Evolutionary conservation across 2,113 vertebrate species (phyloP), one percentile per base, ranked within the genome.

Genomic region (Oxyura jamaicensis): DNA sequence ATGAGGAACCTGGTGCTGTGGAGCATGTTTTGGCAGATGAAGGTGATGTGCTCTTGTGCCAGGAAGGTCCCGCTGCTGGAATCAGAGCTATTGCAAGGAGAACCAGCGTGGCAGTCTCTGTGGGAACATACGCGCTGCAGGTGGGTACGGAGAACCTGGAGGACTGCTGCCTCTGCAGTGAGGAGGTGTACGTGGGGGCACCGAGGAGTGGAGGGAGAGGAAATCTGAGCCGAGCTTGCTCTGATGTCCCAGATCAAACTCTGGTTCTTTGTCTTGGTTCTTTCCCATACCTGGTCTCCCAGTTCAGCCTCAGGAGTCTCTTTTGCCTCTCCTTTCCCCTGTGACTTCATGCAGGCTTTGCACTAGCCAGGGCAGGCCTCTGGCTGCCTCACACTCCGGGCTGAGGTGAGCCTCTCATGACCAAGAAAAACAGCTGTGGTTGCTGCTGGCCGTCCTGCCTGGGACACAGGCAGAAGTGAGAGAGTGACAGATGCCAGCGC

Each of bases 91-190:
- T 11, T 42, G 28, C 26, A 31, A 13, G 33, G 19, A 60, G 11
- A n/a, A 50, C 31, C 8, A 2, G 36, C 36, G 19, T 6, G 26
- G 15, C 36, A 65, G 26, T 19, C 36, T 65, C 36, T 29, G 62
- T 41, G 60, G 35, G 60, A 39, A 63, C 25, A 63, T 10, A 62
- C 13, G 15, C 13, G 16, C 18, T 31, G 56, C n/a, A 74, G 39
- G 26, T 1, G 11, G n/a, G 14, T 12, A 41, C 2, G 4, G 62
- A 75, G 48, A 74, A 79, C 36, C 36, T 23, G 17, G 8, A 83
- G 36, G 17, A 56, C n/a, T 39, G 29, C 59, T 31, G 28, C 1
- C 1, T 78, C 53, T 8, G 19, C 42, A 1, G 0, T 26, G 21
- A 72, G 26, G 13, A 72, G 46, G 8, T 41, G 15, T 26, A 28